These are phyloP conservation scores for Lymantria dispar DNA, from an alignment of 2,888 invertebrate genomes.

Conservation along the genomic window DNA sequence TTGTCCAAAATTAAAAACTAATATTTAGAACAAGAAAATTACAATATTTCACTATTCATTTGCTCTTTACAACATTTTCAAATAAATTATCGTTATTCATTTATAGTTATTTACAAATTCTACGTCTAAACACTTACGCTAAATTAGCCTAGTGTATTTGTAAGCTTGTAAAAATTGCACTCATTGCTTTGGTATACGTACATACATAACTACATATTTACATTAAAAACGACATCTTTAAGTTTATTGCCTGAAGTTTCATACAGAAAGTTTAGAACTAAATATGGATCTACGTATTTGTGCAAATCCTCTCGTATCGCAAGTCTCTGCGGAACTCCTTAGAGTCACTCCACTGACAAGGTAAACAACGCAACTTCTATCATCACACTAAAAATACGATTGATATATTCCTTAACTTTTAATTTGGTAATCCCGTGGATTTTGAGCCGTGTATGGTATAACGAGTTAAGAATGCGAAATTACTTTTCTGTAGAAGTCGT, in stretches of 20 bases:
- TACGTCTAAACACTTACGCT: conserved; percentile 55
- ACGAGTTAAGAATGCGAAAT: too few relatives aligned
- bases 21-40: conserved; percentile 23
- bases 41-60: conserved; percentile 18
- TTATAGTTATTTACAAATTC: conserved; percentile 48
- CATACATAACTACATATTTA: conserved; percentile 79
- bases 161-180: conserved; percentile 82
- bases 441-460: too few relatives aligned
- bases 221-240: conserved; percentile 66
- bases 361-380: conserved; percentile 1
- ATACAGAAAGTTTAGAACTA: conserved; percentile 37
- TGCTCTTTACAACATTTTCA: conserved; percentile 26
- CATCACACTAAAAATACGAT: not conserved
- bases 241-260: conserved; percentile 73
- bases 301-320: conserved; percentile 14
- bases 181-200: conserved; percentile 82
- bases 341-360: not conserved
- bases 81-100: conserved; percentile 38
- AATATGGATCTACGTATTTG: conserved; percentile 10
- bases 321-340: conserved; percentile 6
- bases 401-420: too few relatives aligned
- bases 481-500: too few relatives aligned
- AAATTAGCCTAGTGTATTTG: conserved; percentile 60
- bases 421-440: too few relatives aligned
- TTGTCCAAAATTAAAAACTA: conserved; percentile 9